Evolutionary conservation across 2,888 invertebrate species (phyloP).

Genomic region (Melanostoma mellinum): DNA sequence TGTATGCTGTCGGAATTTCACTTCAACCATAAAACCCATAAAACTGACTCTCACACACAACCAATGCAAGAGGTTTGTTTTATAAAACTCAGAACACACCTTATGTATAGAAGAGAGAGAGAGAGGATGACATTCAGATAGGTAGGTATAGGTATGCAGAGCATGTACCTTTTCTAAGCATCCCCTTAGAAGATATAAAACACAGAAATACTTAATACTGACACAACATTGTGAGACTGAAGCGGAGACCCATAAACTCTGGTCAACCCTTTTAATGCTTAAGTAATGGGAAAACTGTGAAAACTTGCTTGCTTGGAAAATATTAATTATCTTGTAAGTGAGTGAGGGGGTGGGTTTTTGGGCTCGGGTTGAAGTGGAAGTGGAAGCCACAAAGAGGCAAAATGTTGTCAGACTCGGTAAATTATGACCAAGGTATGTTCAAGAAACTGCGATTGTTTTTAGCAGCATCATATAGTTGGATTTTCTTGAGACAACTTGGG

Average conservation of each 20-base stretch:
- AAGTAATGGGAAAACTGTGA: constrained; percentile 71
- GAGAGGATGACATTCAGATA: constrained; percentile 46
- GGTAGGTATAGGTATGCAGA: constrained; percentile 16
- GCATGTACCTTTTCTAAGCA: constrained; percentile 44
- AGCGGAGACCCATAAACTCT: constrained; percentile 62
- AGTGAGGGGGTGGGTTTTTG: constrained; percentile 1
- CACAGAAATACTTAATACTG: constrained; percentile 1
- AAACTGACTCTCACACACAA: constrained; percentile 69
- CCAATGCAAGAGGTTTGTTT: constrained; percentile 55
- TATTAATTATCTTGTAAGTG: constrained; percentile 65
- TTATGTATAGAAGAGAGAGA: constrained; percentile 36
- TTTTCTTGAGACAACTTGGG: neutral
- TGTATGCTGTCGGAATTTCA: constrained; percentile 72
- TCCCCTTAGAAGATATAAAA: constrained; percentile 57
- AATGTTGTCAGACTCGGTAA: constrained; percentile 7
- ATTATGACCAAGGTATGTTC: constrained; percentile 14
- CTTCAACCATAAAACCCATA: constrained; percentile 73
- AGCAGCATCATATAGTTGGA: neutral
- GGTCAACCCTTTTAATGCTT: constrained; percentile 72
- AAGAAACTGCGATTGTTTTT: constrained; percentile 2
- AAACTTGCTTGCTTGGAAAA: constrained; percentile 71
- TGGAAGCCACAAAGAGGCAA: constrained; percentile 16
- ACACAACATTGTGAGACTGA: constrained; percentile 27
- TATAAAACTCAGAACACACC: constrained; percentile 63
- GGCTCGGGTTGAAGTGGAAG: neutral